Evolutionary conservation across 2,888 invertebrate genomes (phyloP), one percentile per base, ranked within the genome.

Genomic region (Masnerella sp.): DNA sequence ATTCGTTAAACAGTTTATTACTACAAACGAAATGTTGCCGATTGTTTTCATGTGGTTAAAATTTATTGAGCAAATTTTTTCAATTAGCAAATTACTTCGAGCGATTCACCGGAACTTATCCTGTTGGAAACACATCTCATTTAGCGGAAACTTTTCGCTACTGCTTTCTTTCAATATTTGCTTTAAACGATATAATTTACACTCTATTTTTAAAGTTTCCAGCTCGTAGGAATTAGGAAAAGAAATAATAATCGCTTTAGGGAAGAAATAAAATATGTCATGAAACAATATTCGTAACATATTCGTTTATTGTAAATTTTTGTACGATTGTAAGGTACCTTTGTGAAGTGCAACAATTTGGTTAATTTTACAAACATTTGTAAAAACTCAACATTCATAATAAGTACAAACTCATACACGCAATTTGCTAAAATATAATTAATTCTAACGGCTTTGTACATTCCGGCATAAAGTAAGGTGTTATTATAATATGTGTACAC

Each of bases 271-370:
- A 34, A 34, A 34, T n/a, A 34, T n/a, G 34, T 34, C 34, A 7
- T 15, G 38, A 18, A 62, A 28, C 8, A 56, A 8, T 42, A 20
- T 22, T 32, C 42, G n/a, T n/a, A 12, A 15, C 18, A 49, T 9
- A 47, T 40, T 28, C 34, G 15, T 80, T 80, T 80, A 20, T 58
- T 51, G n/a, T 5, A 9, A 4, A 30, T 36, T 36, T 12, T 12
- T 45, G 42, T 59, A 77, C 81, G n/a, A n/a, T 76, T 65, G 79
- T 78, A 82, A 86, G 85, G 85, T 86, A 86, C 85, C 85, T 83
- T 83, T 77, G 64, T 80, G 85, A 85, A 86, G 85, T 83, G 79
- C 80, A 61, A 73, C 59, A 80, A 81, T 84, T 85, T 84, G 82
- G 83, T 68, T 61, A 77, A 49, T 52, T 65, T 67, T 67, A 43